Evolutionary conservation across 1,140 invertebrate genomes (phyloP), one percentile per base, ranked within the genome.

Genomic region (Rhyzopertha dominica): DNA sequence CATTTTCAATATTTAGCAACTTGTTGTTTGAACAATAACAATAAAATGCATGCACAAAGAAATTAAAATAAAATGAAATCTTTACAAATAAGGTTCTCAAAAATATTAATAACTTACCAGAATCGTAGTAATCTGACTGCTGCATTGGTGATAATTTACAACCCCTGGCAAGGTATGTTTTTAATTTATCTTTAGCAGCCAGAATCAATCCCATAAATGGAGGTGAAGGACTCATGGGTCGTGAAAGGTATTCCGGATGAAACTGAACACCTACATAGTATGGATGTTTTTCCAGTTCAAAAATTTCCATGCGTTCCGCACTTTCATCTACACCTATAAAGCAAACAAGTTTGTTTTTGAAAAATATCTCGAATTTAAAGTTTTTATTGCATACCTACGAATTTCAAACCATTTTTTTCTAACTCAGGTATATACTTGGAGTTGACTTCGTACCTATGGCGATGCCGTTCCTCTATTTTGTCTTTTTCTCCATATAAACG

Each of bases 261-360:
- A 88, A 99, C 69, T 99, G 97, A 0, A 94, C 93, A 0, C 87
- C 90, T 9, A 97, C 87, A 70, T 89, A 99, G 66, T 90, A 99
- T 1, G 84, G 87, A 73, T 99, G 95, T 50, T 74, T 74, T 0
- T 65, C 69, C 18, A 87, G 69, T 66, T 80, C 80, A 12, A 82
- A 77, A 20, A 86, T 87, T 73, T 95, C 96, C 94, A 97, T 97
- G 34, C 82, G 74, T 31, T 74, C 75, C 43, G 79, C 74, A 18
- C 80, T 78, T 22, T 74, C 71, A 61, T 92, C 89, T 20, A 75
- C 76, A 37, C 76, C 77, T 78, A 32, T 5, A 64, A 61, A 18
- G 32, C 29, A 50, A 60, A 35, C 12, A 29, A 14, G 5, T 29
- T 38, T 16, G 4, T 9, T 35, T 22, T 24, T 14, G 5, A 26